Evolutionary conservation across 2,113 vertebrate species (phyloP).

Genomic region (Lepisosteus osseus): DNA sequence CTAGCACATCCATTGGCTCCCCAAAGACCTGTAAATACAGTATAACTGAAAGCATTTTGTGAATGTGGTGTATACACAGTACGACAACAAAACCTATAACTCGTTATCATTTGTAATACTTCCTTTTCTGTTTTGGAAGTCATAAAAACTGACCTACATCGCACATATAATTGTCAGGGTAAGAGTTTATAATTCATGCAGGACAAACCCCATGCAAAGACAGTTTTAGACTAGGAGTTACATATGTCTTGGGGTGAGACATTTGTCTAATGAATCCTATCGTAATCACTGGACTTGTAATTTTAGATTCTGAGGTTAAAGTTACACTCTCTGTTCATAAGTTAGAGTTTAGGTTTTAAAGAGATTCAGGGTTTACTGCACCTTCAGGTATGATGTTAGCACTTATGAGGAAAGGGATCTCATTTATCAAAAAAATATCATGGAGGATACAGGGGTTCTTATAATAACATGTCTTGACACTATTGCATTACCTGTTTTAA

Average conservation of each 20-base stretch:
- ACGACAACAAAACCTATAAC: too few species aligned
- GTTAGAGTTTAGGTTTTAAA: not conserved
- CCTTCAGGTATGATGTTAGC: constrained; percentile 16
- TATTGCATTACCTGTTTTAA: constrained; percentile 2
- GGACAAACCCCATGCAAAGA: not conserved
- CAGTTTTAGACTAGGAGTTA: not conserved
- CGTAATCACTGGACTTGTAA: too few species aligned
- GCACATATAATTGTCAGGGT: too few species aligned
- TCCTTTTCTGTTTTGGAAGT: too few species aligned
- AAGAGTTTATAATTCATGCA: too few species aligned
- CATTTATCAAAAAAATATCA: not conserved
- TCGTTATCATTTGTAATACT: too few species aligned
- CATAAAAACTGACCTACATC: too few species aligned
- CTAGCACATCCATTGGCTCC: too few species aligned
- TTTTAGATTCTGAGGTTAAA: not conserved
- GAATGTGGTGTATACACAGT: too few species aligned
- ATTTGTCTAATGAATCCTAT: not conserved
- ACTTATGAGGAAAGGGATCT: not conserved
- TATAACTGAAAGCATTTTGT: too few species aligned
- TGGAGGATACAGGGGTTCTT: not conserved
- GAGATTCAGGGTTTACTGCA: constrained; percentile 9
- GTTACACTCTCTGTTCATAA: not conserved
- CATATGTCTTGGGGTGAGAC: constrained; percentile 4
- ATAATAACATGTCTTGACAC: constrained; percentile 1
- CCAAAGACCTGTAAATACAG: too few species aligned